Conservation (phyloP, 2,797 vertebrate species). For the Triplophysa yarkandensis region DNA sequence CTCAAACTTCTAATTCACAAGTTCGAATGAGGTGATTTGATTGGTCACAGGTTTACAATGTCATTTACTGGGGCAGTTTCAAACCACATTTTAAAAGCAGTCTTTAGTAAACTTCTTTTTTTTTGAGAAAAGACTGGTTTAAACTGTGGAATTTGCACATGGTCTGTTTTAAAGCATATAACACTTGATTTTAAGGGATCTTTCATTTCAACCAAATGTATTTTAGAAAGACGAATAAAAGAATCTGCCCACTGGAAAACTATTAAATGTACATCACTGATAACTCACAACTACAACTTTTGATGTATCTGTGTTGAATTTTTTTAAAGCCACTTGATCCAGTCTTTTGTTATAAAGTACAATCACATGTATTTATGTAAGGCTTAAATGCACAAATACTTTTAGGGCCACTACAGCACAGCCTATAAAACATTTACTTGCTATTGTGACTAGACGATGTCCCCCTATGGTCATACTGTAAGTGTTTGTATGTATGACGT, state of each 20-base stretch:
- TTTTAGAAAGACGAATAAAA: background rate
- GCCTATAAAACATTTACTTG: background rate
- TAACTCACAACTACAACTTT: background rate
- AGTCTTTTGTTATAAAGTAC: background rate
- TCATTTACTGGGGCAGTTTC: too few species aligned
- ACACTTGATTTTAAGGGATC: too few species aligned
- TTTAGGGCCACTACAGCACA: background rate
- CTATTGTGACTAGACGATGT: background rate
- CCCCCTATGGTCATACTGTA: conserved; percentile 22
- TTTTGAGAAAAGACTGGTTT: too few species aligned
- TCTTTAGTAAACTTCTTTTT: too few species aligned
- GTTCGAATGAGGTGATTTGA: too few species aligned
- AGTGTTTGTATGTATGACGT: conserved; percentile 2
- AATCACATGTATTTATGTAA: background rate
- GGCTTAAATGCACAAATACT: background rate
- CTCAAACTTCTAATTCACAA: too few species aligned
- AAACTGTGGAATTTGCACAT: too few species aligned
- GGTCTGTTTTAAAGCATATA: too few species aligned
- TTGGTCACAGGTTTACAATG: too few species aligned
- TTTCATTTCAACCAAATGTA: too few species aligned
- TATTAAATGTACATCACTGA: background rate
- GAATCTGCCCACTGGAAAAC: background rate
- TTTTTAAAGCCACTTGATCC: background rate
- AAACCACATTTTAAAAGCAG: too few species aligned
- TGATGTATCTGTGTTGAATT: background rate